A percentile compares a stretch with the other conserved stretches of the same genome.
Evolutionary conservation across 2,113 vertebrate species (phyloP).

Genomic region (Propithecus coquereli): DNA sequence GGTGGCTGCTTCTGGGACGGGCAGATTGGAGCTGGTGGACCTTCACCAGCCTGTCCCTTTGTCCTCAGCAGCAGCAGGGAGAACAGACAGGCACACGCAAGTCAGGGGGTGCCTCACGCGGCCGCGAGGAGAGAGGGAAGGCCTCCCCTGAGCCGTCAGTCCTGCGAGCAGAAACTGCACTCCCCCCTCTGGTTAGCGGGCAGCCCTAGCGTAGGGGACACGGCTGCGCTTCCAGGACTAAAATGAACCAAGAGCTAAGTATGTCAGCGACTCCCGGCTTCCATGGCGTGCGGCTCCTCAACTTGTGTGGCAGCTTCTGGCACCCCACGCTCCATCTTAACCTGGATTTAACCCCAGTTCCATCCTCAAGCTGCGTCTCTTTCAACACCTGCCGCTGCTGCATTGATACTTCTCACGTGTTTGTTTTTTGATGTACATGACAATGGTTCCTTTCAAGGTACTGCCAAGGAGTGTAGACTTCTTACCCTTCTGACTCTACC

Average conservation of each 20-base stretch:
- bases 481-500: neutral
- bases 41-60: neutral
- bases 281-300: slow-evolving; percentile 45
- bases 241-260: neutral
- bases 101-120: neutral
- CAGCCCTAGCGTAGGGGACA: neutral
- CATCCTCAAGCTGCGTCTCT: slow-evolving; percentile 32
- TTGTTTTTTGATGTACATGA: slow-evolving; percentile 23
- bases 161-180: neutral
- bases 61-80: neutral
- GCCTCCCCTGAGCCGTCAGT: neutral
- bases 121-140: neutral
- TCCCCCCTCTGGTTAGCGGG: neutral
- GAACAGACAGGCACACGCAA: neutral
- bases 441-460: slow-evolving; percentile 54
- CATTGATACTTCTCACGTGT: slow-evolving; percentile 35
- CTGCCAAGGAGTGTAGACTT: neutral
- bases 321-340: slow-evolving; percentile 73
- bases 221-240: too few species aligned
- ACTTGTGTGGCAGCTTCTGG: slow-evolving; percentile 77
- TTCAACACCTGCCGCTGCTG: slow-evolving; percentile 50
- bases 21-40: too few species aligned
- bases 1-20: neutral
- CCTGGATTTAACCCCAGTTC: slow-evolving; percentile 44
- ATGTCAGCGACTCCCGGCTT: slow-evolving; percentile 61